phyloP scores from a whole-genome alignment of 2,113 vertebrate species.

The Psilopogon haemacephalus region DNA sequence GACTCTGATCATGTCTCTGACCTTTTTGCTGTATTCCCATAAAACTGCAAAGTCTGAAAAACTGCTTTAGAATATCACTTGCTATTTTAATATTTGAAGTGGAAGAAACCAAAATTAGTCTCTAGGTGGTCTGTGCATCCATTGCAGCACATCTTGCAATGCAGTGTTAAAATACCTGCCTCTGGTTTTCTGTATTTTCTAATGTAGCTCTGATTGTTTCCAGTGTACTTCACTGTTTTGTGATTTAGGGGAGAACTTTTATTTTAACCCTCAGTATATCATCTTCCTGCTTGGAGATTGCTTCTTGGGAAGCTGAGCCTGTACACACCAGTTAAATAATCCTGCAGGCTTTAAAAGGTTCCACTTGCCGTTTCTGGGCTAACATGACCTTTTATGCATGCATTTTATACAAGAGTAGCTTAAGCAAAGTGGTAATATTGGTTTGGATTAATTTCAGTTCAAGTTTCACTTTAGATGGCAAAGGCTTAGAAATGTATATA shows the following conservation, averaged over 20 bases:
- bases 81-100: slow-evolving; percentile 7
- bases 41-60: background rate
- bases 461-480: background rate
- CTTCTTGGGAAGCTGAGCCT: background rate
- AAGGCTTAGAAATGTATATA: background rate
- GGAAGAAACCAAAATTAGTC: background rate
- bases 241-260: background rate
- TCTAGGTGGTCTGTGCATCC: background rate
- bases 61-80: background rate
- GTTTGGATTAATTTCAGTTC: background rate
- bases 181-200: background rate
- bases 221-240: background rate
- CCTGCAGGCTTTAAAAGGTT: background rate
- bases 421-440: background rate
- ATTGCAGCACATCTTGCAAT: background rate
- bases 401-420: background rate
- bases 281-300: background rate
- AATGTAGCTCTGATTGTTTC: background rate
- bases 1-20: background rate
- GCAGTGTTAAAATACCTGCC: background rate
- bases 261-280: background rate
- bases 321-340: background rate
- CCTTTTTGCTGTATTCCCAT: background rate
- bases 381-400: background rate
- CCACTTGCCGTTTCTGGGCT: background rate